Evolutionary conservation across 2,797 vertebrate species (phyloP).

Genomic region (Bothrops alternatus): DNA sequence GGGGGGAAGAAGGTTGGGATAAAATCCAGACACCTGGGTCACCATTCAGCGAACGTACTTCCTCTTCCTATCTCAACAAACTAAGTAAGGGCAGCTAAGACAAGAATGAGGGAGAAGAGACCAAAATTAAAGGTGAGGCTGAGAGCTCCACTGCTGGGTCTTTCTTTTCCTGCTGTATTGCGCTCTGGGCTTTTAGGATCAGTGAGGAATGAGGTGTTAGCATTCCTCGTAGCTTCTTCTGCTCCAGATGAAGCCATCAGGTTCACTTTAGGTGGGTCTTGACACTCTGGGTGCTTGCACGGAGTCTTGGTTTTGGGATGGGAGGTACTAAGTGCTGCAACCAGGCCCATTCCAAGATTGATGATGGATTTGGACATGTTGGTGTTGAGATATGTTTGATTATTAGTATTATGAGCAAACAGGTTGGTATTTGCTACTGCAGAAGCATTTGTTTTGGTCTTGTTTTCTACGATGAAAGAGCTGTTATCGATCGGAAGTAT

Average conservation of each 20-base stretch:
- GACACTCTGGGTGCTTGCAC: not conserved
- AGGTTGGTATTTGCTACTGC: too few species aligned
- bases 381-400: too few species aligned
- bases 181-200: not conserved
- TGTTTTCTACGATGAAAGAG: not conserved
- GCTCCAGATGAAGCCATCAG: not conserved
- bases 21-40: not conserved
- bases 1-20: not conserved
- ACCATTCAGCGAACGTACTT: rapidly evolving
- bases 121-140: not conserved
- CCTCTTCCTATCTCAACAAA: too few species aligned
- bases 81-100: not conserved
- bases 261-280: not conserved
- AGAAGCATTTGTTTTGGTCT: not conserved
- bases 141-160: not conserved
- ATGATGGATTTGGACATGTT: not conserved
- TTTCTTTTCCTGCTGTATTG: not conserved
- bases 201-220: not conserved
- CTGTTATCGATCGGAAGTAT: not conserved
- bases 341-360: not conserved
- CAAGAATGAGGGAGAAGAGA: not conserved
- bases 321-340: not conserved
- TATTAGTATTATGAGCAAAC: too few species aligned
- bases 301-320: constrained; percentile 1
- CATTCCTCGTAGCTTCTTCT: not conserved